Conservation (phyloP, 2,797 vertebrate genomes). For the Cirrhinus molitorella region DNA sequence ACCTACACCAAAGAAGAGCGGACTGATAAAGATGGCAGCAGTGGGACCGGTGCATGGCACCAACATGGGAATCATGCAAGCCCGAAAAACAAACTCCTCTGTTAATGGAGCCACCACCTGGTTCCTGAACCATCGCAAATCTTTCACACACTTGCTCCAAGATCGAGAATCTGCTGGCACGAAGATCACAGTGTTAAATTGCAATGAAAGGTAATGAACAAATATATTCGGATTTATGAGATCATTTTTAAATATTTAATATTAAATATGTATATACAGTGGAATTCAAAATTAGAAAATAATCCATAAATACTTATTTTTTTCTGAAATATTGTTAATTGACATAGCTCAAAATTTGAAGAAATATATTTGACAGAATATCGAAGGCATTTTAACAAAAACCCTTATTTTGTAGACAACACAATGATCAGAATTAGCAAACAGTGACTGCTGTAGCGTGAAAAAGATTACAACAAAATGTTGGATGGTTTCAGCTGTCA, state of each 20-base stretch:
- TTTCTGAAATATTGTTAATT: too few species aligned
- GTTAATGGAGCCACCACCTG: constrained; percentile 87
- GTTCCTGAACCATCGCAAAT: constrained; percentile 70
- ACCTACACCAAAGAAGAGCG: constrained; percentile 85
- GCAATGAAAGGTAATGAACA: background rate
- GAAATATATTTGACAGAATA: too few species aligned
- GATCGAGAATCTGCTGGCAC: constrained; percentile 38
- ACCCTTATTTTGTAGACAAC: too few species aligned
- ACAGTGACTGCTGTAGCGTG: too few species aligned
- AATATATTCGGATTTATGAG: background rate
- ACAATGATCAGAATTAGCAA: too few species aligned
- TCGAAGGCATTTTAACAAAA: too few species aligned
- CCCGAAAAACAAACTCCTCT: constrained; percentile 86
- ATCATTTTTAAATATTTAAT: background rate
- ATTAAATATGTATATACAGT: too few species aligned
- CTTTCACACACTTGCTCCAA: constrained; percentile 74
- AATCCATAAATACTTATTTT: too few species aligned
- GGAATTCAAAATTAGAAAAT: too few species aligned
- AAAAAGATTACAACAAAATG: too few species aligned
- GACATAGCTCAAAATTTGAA: too few species aligned
- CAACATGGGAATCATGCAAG: constrained; percentile 86
- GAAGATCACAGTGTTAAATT: background rate
- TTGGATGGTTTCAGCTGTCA: too few species aligned
- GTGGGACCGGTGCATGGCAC: constrained; percentile 81
- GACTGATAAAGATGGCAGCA: constrained; percentile 78